Evolutionary conservation across 1,140 invertebrate genomes (phyloP).

Genomic region (Euwallacea fornicatus): DNA sequence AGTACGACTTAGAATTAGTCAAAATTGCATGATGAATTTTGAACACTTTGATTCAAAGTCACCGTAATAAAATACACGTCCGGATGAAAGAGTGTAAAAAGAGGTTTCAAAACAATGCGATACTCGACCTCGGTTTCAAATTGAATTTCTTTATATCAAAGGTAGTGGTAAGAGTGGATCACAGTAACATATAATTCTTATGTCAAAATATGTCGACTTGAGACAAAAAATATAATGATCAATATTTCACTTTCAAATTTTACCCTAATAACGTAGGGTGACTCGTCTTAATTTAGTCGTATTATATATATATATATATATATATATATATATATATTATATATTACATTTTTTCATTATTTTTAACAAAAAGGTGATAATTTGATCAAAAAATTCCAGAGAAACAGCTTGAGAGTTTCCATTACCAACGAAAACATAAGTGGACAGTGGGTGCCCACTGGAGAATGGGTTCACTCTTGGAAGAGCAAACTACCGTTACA

Average conservation of each 20-base stretch:
- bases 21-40: too few relatives aligned
- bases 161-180: too few relatives aligned
- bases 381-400: conserved; percentile 43
- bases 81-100: too few relatives aligned
- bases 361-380: background rate
- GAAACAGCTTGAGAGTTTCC: conserved; percentile 56
- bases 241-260: background rate
- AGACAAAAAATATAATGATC: conserved; percentile 1
- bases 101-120: too few relatives aligned
- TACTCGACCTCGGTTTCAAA: too few relatives aligned
- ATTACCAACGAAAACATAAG: conserved; percentile 39
- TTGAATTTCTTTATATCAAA: too few relatives aligned
- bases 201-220: too few relatives aligned
- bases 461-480: conserved; percentile 96
- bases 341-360: background rate
- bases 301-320: too few relatives aligned
- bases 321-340: background rate
- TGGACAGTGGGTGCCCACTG: conserved; percentile 77
- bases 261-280: conserved; percentile 33
- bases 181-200: too few relatives aligned
- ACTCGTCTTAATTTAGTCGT: conserved; percentile 4
- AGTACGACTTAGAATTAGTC: too few relatives aligned
- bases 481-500: conserved; percentile 96
- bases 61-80: too few relatives aligned
- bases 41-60: too few relatives aligned